A percentile compares a stretch with the other conserved stretches of the same genome.
These are phyloP conservation scores for Hylaeus volcanicus DNA, from an alignment of 1,140 invertebrate species.

Conservation along the genomic window DNA sequence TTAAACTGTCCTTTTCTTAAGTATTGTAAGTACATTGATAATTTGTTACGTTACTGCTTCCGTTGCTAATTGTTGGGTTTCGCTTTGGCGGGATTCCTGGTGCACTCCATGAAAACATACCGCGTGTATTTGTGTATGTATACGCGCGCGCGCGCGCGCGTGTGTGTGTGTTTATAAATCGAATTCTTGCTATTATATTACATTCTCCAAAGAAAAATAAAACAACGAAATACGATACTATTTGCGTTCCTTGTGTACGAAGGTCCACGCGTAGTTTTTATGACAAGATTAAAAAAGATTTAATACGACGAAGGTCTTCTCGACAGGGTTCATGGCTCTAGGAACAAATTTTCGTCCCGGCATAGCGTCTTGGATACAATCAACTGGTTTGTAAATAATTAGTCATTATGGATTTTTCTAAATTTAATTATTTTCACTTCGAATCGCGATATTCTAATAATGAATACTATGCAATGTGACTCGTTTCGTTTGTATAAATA, in stretches of 20 bases:
- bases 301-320: constrained; percentile 33
- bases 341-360: constrained; percentile 20
- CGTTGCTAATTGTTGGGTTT: constrained; percentile 34
- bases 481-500: neutral
- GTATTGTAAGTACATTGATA: constrained; percentile 58
- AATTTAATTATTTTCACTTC: neutral
- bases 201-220: neutral
- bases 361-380: neutral
- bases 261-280: constrained; percentile 14
- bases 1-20: constrained; percentile 59
- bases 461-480: neutral
- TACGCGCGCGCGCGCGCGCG: neutral
- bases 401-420: neutral
- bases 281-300: constrained; percentile 32
- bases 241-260: constrained; percentile 3
- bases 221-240: neutral
- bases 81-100: constrained; percentile 17
- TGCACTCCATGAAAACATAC: constrained; percentile 16
- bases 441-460: neutral
- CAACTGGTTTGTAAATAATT: neutral
- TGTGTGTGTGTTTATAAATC: neutral
- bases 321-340: neutral
- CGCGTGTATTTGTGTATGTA: neutral
- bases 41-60: constrained; percentile 28
- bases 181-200: neutral